These are phyloP conservation scores for Antechinus stuartii DNA, from an alignment of 2,113 vertebrate genomes.

Conservation along the genomic window DNA sequence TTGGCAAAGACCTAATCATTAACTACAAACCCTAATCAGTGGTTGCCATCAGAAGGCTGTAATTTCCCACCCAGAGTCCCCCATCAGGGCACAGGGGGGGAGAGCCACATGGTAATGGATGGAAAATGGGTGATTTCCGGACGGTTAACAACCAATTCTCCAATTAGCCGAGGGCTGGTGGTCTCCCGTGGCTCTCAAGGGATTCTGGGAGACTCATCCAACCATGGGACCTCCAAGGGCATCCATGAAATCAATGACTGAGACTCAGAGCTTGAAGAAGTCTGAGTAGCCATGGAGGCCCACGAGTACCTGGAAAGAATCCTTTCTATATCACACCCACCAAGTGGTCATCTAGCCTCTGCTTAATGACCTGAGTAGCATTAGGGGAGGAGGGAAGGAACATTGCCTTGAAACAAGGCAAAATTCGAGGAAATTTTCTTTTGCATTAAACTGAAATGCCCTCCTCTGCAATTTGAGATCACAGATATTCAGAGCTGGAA, in stretches of 20 bases:
- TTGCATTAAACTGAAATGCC: background rate
- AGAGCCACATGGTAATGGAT: constrained; percentile 80
- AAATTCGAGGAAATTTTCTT: background rate
- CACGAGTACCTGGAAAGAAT: background rate
- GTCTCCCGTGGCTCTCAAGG: constrained; percentile 67
- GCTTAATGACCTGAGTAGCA: background rate
- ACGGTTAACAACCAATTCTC: constrained; percentile 85
- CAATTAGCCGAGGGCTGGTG: constrained; percentile 82
- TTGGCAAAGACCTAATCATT: constrained; percentile 79
- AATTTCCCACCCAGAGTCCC: constrained; percentile 73
- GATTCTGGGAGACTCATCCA: constrained; percentile 32
- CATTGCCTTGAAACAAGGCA: too few relatives aligned
- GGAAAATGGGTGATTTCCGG: constrained; percentile 87
- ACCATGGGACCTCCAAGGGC: background rate
- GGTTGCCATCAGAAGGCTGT: constrained; percentile 73
- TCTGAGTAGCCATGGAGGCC: background rate
- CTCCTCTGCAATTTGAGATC: background rate
- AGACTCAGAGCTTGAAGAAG: background rate
- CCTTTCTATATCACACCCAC: background rate
- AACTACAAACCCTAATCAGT: constrained; percentile 83
- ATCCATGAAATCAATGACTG: background rate
- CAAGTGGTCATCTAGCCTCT: background rate
- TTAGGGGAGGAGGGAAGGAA: background rate
- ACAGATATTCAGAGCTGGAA: background rate
- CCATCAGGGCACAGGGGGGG: constrained; percentile 53